phyloP scores from a whole-genome alignment of 2,888 invertebrate species.

The Spialia ferax region DNA sequence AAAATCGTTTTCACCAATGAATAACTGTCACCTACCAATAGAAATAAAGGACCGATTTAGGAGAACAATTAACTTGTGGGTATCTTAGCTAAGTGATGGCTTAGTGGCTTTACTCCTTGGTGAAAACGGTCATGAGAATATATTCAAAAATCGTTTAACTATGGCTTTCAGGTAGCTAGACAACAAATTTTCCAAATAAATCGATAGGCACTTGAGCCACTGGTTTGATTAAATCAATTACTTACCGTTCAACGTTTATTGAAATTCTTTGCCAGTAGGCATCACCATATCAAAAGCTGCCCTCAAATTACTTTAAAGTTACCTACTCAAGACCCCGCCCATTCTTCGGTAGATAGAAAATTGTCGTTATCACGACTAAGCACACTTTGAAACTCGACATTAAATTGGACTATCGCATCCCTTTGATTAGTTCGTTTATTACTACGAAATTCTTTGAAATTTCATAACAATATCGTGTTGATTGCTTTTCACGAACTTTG shows the following conservation, averaged over 20 bases:
- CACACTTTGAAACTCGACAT: conserved; percentile 8
- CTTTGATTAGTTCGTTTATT: conserved; percentile 3
- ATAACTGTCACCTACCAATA: too few relatives aligned
- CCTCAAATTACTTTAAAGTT: neutral
- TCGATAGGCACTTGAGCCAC: neutral
- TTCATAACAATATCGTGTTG: neutral
- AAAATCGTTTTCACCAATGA: too few relatives aligned
- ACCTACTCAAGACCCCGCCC: neutral
- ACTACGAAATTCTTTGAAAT: neutral
- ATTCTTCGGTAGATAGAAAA: neutral
- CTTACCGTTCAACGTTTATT: neutral
- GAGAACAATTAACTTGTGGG: too few relatives aligned
- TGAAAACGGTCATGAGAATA: too few relatives aligned
- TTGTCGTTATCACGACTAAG: neutral
- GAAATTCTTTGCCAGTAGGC: neutral
- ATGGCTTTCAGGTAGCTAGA: neutral
- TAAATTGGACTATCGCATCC: conserved; percentile 3
- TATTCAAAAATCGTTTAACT: neutral
- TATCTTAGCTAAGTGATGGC: too few relatives aligned
- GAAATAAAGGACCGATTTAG: too few relatives aligned
- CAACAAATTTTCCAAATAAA: neutral
- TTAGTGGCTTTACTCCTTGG: too few relatives aligned
- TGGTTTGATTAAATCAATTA: neutral
- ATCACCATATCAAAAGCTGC: neutral
- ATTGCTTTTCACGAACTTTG: neutral